Evolutionary conservation across 2,888 invertebrate genomes (phyloP).

Genomic region (Punctoribates punctum): DNA sequence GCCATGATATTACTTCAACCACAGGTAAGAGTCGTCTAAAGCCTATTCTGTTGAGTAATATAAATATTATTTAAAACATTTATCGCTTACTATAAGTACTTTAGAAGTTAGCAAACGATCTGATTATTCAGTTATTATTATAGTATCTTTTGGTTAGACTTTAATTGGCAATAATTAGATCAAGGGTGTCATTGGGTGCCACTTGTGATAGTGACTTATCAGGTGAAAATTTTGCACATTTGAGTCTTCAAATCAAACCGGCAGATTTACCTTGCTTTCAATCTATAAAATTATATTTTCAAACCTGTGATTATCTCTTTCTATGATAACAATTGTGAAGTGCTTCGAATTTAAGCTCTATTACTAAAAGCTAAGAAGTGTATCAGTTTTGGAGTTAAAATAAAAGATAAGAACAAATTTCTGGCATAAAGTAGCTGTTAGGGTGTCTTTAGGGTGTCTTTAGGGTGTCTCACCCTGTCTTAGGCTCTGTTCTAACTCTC

Average conservation of each 20-base stretch:
- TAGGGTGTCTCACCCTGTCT: not conserved
- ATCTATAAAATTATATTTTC: no score
- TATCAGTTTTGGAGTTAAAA: not conserved
- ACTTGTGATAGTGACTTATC: no score
- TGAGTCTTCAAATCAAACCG: not conserved
- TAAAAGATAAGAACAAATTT: conserved; percentile 7
- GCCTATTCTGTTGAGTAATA: no score
- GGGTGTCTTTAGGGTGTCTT: not conserved
- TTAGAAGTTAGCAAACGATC: not conserved
- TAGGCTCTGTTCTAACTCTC: no score
- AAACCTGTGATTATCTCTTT: no score
- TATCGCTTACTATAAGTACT: not conserved
- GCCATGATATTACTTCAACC: conserved; percentile 47
- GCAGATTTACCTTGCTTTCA: no score
- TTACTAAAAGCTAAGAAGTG: not conserved
- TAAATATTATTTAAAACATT: not conserved
- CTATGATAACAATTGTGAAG: no score
- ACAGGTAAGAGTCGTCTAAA: conserved; percentile 41
- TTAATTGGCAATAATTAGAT: conserved; percentile 1
- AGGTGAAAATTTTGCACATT: not conserved
- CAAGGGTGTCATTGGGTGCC: conserved; percentile 12
- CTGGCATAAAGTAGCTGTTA: conserved; percentile 5
- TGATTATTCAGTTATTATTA: not conserved
- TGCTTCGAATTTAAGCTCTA: no score
- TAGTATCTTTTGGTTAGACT: not conserved